Evolutionary conservation across 2,888 invertebrate species (phyloP).

Genomic region (Eurytoma californica): DNA sequence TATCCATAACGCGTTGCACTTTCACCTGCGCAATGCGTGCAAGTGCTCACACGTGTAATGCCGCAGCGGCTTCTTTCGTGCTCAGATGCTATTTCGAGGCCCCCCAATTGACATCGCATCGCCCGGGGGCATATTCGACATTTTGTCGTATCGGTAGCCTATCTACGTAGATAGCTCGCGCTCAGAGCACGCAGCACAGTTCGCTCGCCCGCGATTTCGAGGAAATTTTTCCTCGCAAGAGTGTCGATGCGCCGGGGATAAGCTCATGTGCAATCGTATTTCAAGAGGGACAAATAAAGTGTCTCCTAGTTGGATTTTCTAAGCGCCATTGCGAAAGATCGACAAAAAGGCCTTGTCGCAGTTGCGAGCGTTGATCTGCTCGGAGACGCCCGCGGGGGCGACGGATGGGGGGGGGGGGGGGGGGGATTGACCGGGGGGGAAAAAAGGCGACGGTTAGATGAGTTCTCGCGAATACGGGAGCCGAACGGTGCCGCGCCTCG

Average conservation of each 20-base stretch:
- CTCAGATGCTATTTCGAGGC: background rate
- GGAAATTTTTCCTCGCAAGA: too few species aligned
- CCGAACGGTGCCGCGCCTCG: constrained; percentile 59
- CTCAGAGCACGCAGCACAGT: too few species aligned
- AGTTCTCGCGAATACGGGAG: constrained; percentile 60
- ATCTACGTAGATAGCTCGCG: background rate
- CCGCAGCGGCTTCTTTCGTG: background rate
- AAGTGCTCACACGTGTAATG: background rate
- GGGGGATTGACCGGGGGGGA: constrained; percentile 28
- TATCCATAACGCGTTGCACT: background rate
- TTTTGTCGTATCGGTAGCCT: background rate
- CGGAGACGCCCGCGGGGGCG: constrained; percentile 22
- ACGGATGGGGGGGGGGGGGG: constrained; percentile 18
- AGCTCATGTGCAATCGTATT: background rate
- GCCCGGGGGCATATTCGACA: constrained; percentile 7
- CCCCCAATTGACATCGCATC: background rate
- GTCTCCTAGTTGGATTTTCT: background rate
- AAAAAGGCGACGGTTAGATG: constrained; percentile 58
- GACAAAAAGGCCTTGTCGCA: constrained; percentile 31
- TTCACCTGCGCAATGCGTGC: constrained; percentile 5
- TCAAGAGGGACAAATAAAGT: constrained; percentile 16
- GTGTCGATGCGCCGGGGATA: too few species aligned
- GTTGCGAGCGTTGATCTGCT: constrained; percentile 62
- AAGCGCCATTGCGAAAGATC: constrained; percentile 21
- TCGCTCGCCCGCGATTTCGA: too few species aligned